Evolutionary conservation across 1,140 invertebrate genomes (phyloP), one percentile per base, ranked within the genome.

Genomic region (Mya arenaria): DNA sequence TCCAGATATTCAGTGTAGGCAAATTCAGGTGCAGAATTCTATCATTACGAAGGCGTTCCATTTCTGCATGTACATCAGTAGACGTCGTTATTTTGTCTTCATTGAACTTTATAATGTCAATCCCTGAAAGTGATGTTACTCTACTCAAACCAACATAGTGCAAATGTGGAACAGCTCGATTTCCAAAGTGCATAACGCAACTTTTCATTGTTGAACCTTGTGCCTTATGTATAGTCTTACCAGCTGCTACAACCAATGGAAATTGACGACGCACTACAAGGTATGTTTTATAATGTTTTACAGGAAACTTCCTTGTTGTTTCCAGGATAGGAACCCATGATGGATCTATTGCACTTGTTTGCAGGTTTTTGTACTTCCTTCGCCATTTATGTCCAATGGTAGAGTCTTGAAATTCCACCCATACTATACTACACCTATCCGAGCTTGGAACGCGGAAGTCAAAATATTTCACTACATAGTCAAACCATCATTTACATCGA

Each of bases 381-480:
- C 74, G 23, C 39, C 74, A 78, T 4, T n/a, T 66, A 23, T 4
- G 36, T n/a, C 74, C 74, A 48, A 78, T 55, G n/a, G 41, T 17
- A 25, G 6, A 3, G 56, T 65, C 74, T 32, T 66, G 39, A 78
- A 78, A 78, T n/a, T 56, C 25, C 37, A 75, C 83, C 84, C 80
- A 85, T n/a, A 85, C 68, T 32, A 85, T 85, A 25, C 80, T 79
- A 55, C 68, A 79, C 34, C 84, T 69, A 1, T 23, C 3, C 30
- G 74, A 83, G 60, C 37, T 37, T 8, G 13, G 17, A 65, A 85
- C 79, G 37, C 71, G 36, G 37, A 44, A 83, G 23, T 82, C 84
- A 39, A 82, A 66, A 23, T 79, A 74, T 65, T 75, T 79, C 19
- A 85, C 58, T n/a, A 44, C 8, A 79, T 82, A 72, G 84, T 77